These are phyloP conservation scores for Embiotoca jacksoni DNA, from an alignment of 2,113 vertebrate genomes.

Conservation along the genomic window DNA sequence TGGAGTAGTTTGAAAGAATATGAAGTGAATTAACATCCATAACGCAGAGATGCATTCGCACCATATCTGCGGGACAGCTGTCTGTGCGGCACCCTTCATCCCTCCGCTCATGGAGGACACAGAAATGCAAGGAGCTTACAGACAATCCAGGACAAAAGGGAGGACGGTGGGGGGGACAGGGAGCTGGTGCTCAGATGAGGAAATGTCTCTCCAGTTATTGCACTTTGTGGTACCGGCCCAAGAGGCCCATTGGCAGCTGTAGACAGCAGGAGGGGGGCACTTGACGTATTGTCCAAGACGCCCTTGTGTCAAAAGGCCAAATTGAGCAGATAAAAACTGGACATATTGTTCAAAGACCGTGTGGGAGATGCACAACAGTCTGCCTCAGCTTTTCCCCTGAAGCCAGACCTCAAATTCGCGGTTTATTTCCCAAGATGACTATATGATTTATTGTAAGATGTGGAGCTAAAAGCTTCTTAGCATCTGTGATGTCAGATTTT, in stretches of 20 bases:
- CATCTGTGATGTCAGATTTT: conserved; percentile 40
- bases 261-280: background rate
- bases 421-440: conserved; percentile 55
- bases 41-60: conserved; percentile 62
- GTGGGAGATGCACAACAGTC: conserved; percentile 42
- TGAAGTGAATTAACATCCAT: conserved; percentile 67
- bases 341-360: conserved; percentile 46
- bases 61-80: conserved; percentile 72
- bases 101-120: conserved; percentile 33
- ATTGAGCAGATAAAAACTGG: conserved; percentile 50
- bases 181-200: conserved; percentile 40
- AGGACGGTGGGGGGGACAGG: background rate
- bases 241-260: conserved; percentile 53
- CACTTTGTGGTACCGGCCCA: conserved; percentile 56
- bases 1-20: conserved; percentile 48
- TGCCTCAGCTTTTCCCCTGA: conserved; percentile 8
- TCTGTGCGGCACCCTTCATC: conserved; percentile 62
- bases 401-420: conserved; percentile 31
- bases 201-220: conserved; percentile 68
- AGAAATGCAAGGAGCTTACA: conserved; percentile 70
- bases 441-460: conserved; percentile 44
- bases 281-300: conserved; percentile 47
- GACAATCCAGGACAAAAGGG: conserved; percentile 72
- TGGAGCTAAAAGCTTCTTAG: conserved; percentile 45
- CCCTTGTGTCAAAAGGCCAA: conserved; percentile 50